Base-by-base conservation (phyloP, 2,888 invertebrate species). In the Caenorhabditis becei region DNA sequence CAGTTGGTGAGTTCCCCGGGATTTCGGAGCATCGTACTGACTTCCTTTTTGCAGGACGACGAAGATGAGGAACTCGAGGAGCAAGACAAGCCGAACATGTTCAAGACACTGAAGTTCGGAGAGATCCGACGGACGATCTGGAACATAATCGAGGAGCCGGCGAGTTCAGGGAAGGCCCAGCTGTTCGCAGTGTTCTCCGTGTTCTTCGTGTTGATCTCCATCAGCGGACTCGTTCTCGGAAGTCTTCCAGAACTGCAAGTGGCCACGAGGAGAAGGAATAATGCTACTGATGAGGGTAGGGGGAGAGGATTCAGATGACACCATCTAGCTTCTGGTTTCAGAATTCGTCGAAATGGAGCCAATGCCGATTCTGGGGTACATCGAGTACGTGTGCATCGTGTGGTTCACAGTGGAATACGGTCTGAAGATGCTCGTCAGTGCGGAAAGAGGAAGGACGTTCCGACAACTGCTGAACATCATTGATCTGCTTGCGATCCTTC, bases 401-500 rank as follows among this genome's bases (percentile, higher is more conserved):
- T 89, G 89, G 89, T 89, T 89, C 74, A 80, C 87, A 0, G 71
- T 87, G 53, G 89, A 89, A 61, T 89, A 89, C 70, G 82, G 77
- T 18, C 23, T 83, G 47, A 88, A 88, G 62, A 88, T 88, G 87
- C 18, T 88, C 14, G 88, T 88, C 18, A 72, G 84, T 26, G 80
- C 88, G 7, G 77, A 88, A 41, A 74, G 88, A 24, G 81, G 80
- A 28, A 37, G 66, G 41, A 88, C 87, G 8, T 87, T 88, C 75
- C 74, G 84, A 11, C 86, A 88, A 63, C 58, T 89, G 23, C 81
- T 89, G 35, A 89, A 89, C 70, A 86, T 89, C 28, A 88, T 89
- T 59, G 89, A 89, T 75, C 77, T 89, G 18, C 63, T 89, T 26
- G 87, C 89, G 4, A 89, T 89, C 32, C 56, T 89, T 41, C 89